These are phyloP conservation scores for Pasiphila rectangulata DNA, from an alignment of 2,888 invertebrate species.

Conservation along the genomic window DNA sequence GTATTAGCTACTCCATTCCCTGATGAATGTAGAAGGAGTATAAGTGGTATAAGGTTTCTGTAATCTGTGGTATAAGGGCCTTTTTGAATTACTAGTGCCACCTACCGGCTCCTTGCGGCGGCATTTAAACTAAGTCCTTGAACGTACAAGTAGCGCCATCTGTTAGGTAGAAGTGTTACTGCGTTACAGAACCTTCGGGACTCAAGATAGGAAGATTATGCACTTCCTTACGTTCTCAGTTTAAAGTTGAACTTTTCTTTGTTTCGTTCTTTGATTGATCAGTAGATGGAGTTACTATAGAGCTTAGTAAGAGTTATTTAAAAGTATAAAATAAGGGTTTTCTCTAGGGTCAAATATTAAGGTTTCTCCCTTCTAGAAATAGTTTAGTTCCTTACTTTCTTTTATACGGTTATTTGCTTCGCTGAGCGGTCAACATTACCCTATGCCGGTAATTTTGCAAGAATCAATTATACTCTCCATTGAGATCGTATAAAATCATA, in stretches of 20 bases:
- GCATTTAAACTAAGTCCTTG: slow-evolving; percentile 1
- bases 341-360: too few relatives aligned
- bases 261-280: slow-evolving; percentile 6
- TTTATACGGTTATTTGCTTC: too few relatives aligned
- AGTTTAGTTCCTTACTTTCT: neutral
- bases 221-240: neutral
- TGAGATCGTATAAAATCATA: too few relatives aligned
- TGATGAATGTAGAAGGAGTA: too few relatives aligned
- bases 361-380: neutral
- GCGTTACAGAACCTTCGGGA: slow-evolving; percentile 9
- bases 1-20: too few relatives aligned
- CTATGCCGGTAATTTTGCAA: too few relatives aligned
- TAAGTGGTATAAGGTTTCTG: too few relatives aligned
- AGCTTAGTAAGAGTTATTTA: neutral
- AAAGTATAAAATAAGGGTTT: too few relatives aligned
- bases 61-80: neutral
- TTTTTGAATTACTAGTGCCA: slow-evolving; percentile 8
- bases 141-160: slow-evolving; percentile 18
- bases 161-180: slow-evolving; percentile 6
- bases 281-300: slow-evolving; percentile 3
- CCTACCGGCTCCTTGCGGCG: slow-evolving; percentile 4
- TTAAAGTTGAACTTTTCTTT: neutral
- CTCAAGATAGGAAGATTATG: neutral
- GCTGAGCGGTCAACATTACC: too few relatives aligned
- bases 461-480: too few relatives aligned